Conservation (phyloP, 1,140 invertebrate genomes). For the Eupristina koningsbergeri region DNA sequence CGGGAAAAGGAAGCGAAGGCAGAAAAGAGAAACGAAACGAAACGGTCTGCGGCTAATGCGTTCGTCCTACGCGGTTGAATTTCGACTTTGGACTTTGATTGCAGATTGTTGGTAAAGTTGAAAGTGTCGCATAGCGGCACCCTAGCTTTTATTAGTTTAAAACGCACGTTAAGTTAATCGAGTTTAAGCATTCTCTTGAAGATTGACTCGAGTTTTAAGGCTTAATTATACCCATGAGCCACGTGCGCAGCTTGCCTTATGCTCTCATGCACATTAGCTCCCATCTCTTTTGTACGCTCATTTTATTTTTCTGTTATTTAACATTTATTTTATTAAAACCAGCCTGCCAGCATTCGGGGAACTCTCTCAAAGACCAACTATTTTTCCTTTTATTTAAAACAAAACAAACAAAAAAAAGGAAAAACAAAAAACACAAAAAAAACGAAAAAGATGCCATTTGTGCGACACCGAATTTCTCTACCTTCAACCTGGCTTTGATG, state of each 20-base stretch:
- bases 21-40: constrained; percentile 41
- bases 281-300: neutral
- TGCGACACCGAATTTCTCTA: too few species aligned
- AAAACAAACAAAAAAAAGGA: too few species aligned
- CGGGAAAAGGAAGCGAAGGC: constrained; percentile 48
- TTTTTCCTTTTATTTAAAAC: too few species aligned
- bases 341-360: neutral
- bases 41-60: constrained; percentile 46
- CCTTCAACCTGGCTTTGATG: too few species aligned
- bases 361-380: neutral
- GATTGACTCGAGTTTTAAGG: constrained; percentile 53
- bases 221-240: constrained; percentile 57
- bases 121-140: neutral
- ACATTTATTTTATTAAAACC: neutral
- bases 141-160: constrained; percentile 70
- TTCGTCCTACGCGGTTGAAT: constrained; percentile 42
- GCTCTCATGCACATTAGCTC: constrained; percentile 1
- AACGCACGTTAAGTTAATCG: constrained; percentile 73
- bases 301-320: neutral
- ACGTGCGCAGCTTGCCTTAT: constrained; percentile 38
- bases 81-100: constrained; percentile 55
- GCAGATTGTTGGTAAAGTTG: constrained; percentile 52
- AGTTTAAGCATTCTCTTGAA: constrained; percentile 56
- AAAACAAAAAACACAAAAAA: too few species aligned
- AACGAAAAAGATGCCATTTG: too few species aligned